Evolutionary conservation across 2,888 invertebrate genomes (phyloP).

Genomic region (Chouioia cunea): DNA sequence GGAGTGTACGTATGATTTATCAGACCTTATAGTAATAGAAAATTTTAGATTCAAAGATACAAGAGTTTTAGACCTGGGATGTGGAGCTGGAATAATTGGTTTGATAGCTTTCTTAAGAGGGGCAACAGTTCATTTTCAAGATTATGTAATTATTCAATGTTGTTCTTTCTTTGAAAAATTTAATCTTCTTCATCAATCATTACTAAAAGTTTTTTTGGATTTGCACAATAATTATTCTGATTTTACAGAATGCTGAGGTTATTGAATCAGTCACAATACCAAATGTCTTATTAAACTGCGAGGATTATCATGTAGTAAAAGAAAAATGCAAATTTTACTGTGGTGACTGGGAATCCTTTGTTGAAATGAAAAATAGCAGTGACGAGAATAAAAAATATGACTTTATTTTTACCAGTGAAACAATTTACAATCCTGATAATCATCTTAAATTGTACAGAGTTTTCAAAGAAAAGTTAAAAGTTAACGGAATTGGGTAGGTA

Average conservation of each 20-base stretch:
- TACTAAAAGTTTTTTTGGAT: conserved; percentile 26
- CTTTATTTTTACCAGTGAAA: conserved; percentile 91
- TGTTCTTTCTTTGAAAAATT: conserved; percentile 9
- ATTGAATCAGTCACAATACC: conserved; percentile 84
- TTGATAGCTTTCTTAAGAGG: conserved; percentile 79
- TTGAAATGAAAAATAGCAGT: conserved; percentile 59
- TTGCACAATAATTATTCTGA: conserved; percentile 27
- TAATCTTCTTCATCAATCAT: conserved; percentile 1
- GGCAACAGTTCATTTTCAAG: conserved; percentile 84
- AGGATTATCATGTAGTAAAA: conserved; percentile 64
- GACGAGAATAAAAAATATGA: conserved; percentile 76
- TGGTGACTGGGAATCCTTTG: conserved; percentile 83
- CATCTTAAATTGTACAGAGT: conserved; percentile 81
- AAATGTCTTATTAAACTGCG: conserved; percentile 80
- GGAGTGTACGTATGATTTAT: conserved; percentile 91
- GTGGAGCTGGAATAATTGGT: conserved; percentile 92
- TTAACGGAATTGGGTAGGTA: conserved; percentile 74
- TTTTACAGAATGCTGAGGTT: conserved; percentile 86
- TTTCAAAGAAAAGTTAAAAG: conserved; percentile 75
- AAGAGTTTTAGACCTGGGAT: conserved; percentile 88
- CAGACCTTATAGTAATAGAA: conserved; percentile 73
- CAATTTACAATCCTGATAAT: conserved; percentile 88
- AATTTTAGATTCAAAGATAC: conserved; percentile 69
- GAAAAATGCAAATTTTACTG: conserved; percentile 71
- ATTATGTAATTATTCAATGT: conserved; percentile 79